Percentiles rank a stretch among this genome's conserved stretches.
These are phyloP conservation scores for Cydia amplana DNA, from an alignment of 1,140 invertebrate species.

Conservation along the genomic window DNA sequence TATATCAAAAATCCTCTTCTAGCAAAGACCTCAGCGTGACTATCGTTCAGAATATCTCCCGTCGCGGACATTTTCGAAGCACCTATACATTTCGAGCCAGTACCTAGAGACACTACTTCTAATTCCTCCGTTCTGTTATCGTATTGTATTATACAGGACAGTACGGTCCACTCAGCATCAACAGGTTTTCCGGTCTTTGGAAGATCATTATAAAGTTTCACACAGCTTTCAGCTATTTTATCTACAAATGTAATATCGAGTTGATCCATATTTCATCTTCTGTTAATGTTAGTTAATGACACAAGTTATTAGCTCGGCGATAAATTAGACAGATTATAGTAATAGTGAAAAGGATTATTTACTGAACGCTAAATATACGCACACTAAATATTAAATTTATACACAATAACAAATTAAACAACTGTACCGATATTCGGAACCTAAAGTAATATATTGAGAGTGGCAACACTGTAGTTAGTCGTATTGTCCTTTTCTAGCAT, in stretches of 20 bases:
- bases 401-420: too few relatives aligned
- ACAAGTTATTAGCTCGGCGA: not conserved
- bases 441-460: too few relatives aligned
- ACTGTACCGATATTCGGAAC: too few relatives aligned
- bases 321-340: not conserved
- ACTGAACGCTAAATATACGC: not conserved
- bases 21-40: conserved; percentile 94
- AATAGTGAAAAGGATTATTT: not conserved
- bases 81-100: conserved; percentile 95
- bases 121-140: conserved; percentile 63
- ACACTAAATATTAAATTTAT: not conserved
- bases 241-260: conserved; percentile 44
- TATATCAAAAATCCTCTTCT: conserved; percentile 90
- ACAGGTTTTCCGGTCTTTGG: conserved; percentile 90
- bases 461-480: too few relatives aligned
- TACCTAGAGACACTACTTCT: conserved; percentile 89
- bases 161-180: conserved; percentile 90
- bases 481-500: too few relatives aligned
- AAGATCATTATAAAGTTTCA: conserved; percentile 76
- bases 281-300: not conserved
- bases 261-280: conserved; percentile 39
- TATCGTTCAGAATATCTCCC: conserved; percentile 91
- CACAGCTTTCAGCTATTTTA: conserved; percentile 54
- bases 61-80: conserved; percentile 82
- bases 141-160: conserved; percentile 86